phyloP scores from a whole-genome alignment of 1,140 invertebrate species.

The Eufriesea mexicana region DNA sequence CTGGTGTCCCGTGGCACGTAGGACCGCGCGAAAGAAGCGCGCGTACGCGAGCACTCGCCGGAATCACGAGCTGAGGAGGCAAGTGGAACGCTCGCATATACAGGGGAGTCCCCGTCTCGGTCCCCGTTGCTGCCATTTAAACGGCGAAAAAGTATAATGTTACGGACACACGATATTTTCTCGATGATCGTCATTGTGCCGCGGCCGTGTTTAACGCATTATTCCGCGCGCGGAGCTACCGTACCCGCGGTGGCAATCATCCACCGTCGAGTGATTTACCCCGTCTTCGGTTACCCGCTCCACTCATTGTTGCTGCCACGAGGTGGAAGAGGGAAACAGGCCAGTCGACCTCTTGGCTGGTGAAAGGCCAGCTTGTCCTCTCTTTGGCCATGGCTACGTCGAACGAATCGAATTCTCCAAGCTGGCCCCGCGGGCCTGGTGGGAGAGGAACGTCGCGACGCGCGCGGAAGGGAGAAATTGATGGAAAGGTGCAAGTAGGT shows the following conservation, averaged over 20 bases:
- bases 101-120: not conserved
- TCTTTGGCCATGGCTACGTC: not conserved
- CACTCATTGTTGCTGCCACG: constrained; percentile 9
- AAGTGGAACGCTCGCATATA: not conserved
- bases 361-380: not conserved
- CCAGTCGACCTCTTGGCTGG: not conserved
- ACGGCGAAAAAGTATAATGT: constrained; percentile 78
- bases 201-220: constrained; percentile 64
- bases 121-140: constrained; percentile 72
- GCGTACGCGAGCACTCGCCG: not conserved
- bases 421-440: no score
- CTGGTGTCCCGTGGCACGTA: constrained; percentile 11
- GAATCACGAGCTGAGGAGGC: not conserved
- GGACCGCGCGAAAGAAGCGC: constrained; percentile 24
- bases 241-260: constrained; percentile 60
- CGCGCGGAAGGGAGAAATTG: no score
- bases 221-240: constrained; percentile 65
- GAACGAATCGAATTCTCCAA: not conserved
- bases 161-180: constrained; percentile 81
- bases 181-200: constrained; percentile 79
- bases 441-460: no score
- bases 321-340: not conserved
- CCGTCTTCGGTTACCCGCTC: constrained; percentile 74
- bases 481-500: not conserved
- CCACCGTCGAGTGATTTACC: constrained; percentile 72